Evolutionary conservation across 2,797 vertebrate species (phyloP), one percentile per base, ranked within the genome.

Genomic region (Chromis chromis): DNA sequence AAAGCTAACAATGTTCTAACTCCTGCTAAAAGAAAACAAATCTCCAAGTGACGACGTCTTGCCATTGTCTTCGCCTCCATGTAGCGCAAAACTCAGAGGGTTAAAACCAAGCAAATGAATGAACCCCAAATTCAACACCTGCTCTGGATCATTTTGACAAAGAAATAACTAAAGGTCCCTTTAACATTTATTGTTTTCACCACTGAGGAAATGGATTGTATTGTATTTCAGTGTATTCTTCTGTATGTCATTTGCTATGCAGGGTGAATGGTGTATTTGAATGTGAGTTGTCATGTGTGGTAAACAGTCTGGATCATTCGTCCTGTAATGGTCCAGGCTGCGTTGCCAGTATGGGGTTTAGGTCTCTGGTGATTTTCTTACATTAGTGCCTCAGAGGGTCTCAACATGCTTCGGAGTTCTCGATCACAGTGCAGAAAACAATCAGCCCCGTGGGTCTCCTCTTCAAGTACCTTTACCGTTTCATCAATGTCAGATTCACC

Each of bases 161-260:
- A 77, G 67, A 84, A 65, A 62, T 75, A 61, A 56, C 60, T 61
- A 31, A 86, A 92, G 89, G 95, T 95, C 95, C 95, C 95, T 95
- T 95, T 95, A 95, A 94, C 95, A 58, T 94, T 93, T 94, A 94
- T 90, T 93, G 91, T 92, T 91, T 91, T 91, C 89, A 90, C 78
- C 40, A 49, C 50, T 66, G 33, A 74, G 62, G n/a, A 74, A 72
- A 60, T 78, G 33, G 27, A 46, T 33, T 76, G 52, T 69, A 63
- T 44, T 63, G n/a, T 27, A 17, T 67, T 49, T 73, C 17, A 64
- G 49, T 85, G 77, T 85, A 11, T 19, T 81, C 48, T 70, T 73
- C 3, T 87, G 19, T 69, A 12, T 84, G 70, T 83, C 46, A 22
- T 79, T 50, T 78, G 60, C 54, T 72, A 0, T 75, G 69, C 52